These are phyloP conservation scores for Apantesis nais DNA, from an alignment of 2,888 invertebrate genomes.

Conservation along the genomic window DNA sequence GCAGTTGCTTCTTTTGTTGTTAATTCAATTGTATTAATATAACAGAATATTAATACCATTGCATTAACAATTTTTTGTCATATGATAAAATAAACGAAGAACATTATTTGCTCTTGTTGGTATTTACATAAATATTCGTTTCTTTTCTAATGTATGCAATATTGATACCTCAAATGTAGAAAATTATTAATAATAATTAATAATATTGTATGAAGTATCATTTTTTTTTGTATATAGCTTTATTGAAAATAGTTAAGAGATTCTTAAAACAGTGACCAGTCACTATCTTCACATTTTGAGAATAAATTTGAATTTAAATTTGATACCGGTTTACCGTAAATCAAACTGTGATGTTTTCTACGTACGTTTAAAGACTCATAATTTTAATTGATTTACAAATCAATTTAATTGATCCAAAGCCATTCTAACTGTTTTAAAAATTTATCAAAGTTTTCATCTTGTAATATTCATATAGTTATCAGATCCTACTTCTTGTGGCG, in stretches of 20 bases:
- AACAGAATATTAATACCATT: neutral
- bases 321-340: slow-evolving; percentile 41
- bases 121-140: neutral
- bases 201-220: slow-evolving; percentile 53
- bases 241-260: slow-evolving; percentile 38
- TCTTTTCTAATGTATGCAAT: slow-evolving; percentile 37
- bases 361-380: slow-evolving; percentile 33
- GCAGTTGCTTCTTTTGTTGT: neutral
- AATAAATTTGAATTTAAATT: slow-evolving; percentile 22
- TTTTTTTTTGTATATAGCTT: slow-evolving; percentile 39
- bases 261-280: slow-evolving; percentile 42
- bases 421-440: slow-evolving; percentile 39
- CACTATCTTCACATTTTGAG: slow-evolving; percentile 28
- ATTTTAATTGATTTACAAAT: slow-evolving; percentile 46
- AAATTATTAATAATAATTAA: slow-evolving; percentile 58
- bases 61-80: neutral
- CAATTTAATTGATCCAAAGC: slow-evolving; percentile 39
- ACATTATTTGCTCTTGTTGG: neutral
- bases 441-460: slow-evolving; percentile 41
- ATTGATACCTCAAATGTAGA: slow-evolving; percentile 67
- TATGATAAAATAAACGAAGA: neutral
- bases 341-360: slow-evolving; percentile 34
- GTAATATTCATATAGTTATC: slow-evolving; percentile 22
- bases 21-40: no score
- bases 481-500: slow-evolving; percentile 19